Base-by-base conservation (phyloP, 1,140 invertebrate species). In the Muscidifurax raptorellus region DNA sequence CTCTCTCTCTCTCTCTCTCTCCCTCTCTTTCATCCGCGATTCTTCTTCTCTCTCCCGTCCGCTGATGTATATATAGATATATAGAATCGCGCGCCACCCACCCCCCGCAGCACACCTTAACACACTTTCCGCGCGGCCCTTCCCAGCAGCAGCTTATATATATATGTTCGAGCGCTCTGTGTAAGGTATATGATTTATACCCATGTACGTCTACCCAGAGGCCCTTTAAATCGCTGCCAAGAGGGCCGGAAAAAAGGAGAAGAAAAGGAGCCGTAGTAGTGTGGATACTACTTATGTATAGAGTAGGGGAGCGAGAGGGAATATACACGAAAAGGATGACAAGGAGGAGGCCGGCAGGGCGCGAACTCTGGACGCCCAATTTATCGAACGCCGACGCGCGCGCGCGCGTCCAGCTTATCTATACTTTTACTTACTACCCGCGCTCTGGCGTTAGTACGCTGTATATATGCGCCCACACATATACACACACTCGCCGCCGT, bases 361-460 rank as follows among this genome's bases (percentile, higher is more conserved):
- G 78, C 44, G 59, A 85, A 83, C 30, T 80, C 74, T n/a, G 71
- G 80, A 74, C 84, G 80, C 85, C 86, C 83, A 85, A 86, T 83
- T 83, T 86, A 86, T 87, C 85, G 85, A 86, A 86, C 85, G 83
- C 86, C 80, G 32, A 85, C 75, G 86, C 80, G 15, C 25, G 67
- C 78, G 78, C 22, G 74, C 77, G 52, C 78, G 76, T 59, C 27
- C 27, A 15, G 28, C 13, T 18, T n/a, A n/a, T 71, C 30, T 71
- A 67, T 67, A 67, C 44, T 5, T 2, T 13, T 5, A 47, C 5
- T 13, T 1, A 1, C 13, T n/a, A n/a, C n/a, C n/a, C n/a, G n/a
- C n/a, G n/a, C 52, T 22, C 22, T 18, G 12, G 52, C 52, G 44
- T 59, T n/a, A n/a, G 22, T 59, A n/a, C 5, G 52, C 52, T 59